phyloP scores from a whole-genome alignment of 2,797 vertebrate species.

The Rhynchotus rufescens region DNA sequence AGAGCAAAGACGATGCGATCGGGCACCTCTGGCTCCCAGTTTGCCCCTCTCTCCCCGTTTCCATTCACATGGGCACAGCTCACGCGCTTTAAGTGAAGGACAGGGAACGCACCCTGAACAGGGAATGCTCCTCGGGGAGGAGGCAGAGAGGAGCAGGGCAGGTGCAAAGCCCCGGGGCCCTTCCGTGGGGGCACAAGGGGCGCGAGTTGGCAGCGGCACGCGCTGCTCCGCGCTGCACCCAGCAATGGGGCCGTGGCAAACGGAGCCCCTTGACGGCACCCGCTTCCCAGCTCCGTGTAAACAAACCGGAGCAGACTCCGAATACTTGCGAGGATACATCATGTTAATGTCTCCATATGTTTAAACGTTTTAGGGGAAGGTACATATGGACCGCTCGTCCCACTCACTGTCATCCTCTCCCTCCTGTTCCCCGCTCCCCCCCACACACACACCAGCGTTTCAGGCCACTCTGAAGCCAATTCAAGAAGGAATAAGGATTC shows the following conservation, averaged over 20 bases:
- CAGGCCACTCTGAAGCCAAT: slow-evolving; percentile 61
- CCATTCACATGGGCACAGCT: slow-evolving; percentile 34
- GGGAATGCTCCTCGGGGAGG: slow-evolving; percentile 1
- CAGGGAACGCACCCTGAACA: not conserved
- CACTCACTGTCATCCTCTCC: slow-evolving; percentile 68
- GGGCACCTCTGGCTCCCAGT: not conserved
- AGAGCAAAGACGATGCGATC: not conserved
- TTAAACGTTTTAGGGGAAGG: slow-evolving; percentile 67
- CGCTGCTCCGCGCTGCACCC: not conserved
- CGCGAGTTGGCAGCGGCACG: slow-evolving; percentile 42
- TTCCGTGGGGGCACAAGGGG: slow-evolving; percentile 57
- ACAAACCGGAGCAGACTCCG: slow-evolving; percentile 70
- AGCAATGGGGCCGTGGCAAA: slow-evolving; percentile 62
- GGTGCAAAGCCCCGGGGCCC: not conserved
- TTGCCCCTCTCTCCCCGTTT: not conserved
- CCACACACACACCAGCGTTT: slow-evolving; percentile 11
- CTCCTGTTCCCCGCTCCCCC: slow-evolving; percentile 47
- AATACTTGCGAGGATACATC: slow-evolving; percentile 72
- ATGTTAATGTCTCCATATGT: slow-evolving; percentile 69
- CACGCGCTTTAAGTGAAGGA: not conserved
- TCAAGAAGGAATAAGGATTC: slow-evolving; percentile 30
- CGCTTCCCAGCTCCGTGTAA: slow-evolving; percentile 56
- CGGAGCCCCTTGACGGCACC: slow-evolving; percentile 44
- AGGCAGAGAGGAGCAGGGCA: not conserved
- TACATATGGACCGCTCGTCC: slow-evolving; percentile 68